Evolutionary conservation across 2,113 vertebrate species (phyloP).

Genomic region (Cygnus atratus): DNA sequence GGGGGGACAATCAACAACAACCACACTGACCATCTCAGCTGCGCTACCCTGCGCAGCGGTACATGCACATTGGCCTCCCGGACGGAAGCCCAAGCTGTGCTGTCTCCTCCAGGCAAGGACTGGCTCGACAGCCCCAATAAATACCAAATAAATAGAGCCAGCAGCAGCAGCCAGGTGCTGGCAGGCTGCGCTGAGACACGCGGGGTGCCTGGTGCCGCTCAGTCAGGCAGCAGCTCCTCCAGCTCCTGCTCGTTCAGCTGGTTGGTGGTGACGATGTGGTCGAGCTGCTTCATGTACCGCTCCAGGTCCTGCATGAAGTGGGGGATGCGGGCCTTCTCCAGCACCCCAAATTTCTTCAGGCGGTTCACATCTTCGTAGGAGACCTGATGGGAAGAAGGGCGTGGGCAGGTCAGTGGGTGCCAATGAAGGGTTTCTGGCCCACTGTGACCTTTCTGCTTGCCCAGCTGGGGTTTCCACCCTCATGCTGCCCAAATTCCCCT

Average conservation of each 20-base stretch:
- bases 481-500: neutral
- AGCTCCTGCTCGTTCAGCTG: slow-evolving; percentile 85
- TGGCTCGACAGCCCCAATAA: neutral
- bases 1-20: neutral
- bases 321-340: slow-evolving; percentile 85
- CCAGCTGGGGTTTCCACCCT: no score
- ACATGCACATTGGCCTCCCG: neutral
- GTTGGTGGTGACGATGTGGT: slow-evolving; percentile 89
- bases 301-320: slow-evolving; percentile 94
- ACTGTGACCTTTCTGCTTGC: neutral
- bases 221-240: slow-evolving; percentile 84
- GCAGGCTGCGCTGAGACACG: neutral
- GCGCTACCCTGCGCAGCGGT: neutral
- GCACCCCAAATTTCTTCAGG: slow-evolving; percentile 81
- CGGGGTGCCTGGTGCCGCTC: neutral
- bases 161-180: neutral
- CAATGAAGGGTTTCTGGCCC: no score
- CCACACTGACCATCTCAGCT: neutral
- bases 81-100: neutral
- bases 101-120: neutral
- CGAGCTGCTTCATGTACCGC: slow-evolving; percentile 88
- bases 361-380: slow-evolving; percentile 91
- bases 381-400: slow-evolving; percentile 74
- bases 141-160: neutral
- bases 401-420: neutral